A percentile compares a stretch with the other conserved stretches of the same genome.
phyloP scores from a whole-genome alignment of 2,888 invertebrate genomes.

The Deilephila elpenor region DNA sequence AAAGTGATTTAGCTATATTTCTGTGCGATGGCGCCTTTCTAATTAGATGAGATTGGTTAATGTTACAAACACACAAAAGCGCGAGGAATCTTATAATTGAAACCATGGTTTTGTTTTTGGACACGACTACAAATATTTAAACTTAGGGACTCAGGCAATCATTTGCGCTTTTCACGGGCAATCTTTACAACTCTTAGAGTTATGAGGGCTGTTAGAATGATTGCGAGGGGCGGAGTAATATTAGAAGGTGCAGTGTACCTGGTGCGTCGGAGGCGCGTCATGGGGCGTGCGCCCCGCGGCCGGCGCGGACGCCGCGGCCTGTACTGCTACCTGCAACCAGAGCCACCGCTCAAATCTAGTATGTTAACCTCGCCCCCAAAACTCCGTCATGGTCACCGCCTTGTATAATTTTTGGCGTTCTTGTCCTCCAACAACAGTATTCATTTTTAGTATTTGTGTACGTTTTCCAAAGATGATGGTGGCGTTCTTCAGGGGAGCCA shows the following conservation, averaged over 20 bases:
- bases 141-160: no score
- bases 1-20: no score
- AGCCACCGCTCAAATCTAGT: conserved; percentile 47
- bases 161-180: no score
- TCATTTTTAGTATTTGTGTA: background rate
- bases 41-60: no score
- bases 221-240: background rate
- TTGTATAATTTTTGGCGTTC: no score
- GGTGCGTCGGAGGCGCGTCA: conserved; percentile 62
- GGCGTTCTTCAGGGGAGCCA: no score
- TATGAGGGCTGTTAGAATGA: background rate
- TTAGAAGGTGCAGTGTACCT: conserved; percentile 15
- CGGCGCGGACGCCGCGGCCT: conserved; percentile 41
- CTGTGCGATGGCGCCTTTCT: no score
- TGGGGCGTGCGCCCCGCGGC: conserved; percentile 50
- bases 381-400: no score
- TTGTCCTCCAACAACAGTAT: background rate
- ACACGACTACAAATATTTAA: no score
- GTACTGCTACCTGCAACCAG: conserved; percentile 61
- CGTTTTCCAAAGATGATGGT: background rate
- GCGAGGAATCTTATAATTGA: no score
- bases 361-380: background rate
- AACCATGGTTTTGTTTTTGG: no score
- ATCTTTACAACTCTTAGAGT: background rate
- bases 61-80: no score